Percentiles rank a stretch among this genome's conserved stretches.
phyloP scores from a whole-genome alignment of 2,888 invertebrate genomes.

The Leptinotarsa peninsularis region DNA sequence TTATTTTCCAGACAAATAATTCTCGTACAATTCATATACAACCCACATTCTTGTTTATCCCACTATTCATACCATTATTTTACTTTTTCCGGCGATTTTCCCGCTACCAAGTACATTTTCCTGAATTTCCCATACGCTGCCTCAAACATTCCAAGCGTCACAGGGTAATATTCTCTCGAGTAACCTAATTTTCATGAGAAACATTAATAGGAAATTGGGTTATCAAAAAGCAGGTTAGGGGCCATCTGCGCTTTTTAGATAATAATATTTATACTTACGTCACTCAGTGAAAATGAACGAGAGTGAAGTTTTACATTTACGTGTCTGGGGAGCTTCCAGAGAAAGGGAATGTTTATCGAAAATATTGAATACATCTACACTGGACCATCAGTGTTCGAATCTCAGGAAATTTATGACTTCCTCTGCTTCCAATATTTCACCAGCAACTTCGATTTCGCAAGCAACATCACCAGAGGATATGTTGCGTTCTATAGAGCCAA shows the following conservation, averaged over 20 bases:
- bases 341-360: not conserved
- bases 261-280: slow-evolving; percentile 38
- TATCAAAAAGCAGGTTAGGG: slow-evolving; percentile 41
- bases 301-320: slow-evolving; percentile 6
- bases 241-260: slow-evolving; percentile 46
- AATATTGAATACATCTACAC: not conserved
- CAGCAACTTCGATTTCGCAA: too few species aligned
- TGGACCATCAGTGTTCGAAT: not conserved
- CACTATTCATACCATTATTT: not conserved
- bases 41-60: not conserved
- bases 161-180: slow-evolving; percentile 37
- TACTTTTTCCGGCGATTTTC: not conserved
- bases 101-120: not conserved
- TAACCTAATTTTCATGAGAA: slow-evolving; percentile 44
- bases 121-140: slow-evolving; percentile 7
- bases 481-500: too few species aligned
- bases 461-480: too few species aligned
- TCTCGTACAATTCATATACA: not conserved
- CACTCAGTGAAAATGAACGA: slow-evolving; percentile 11
- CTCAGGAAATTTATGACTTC: not conserved
- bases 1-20: not conserved
- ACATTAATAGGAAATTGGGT: slow-evolving; percentile 43
- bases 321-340: not conserved
- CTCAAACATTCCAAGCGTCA: slow-evolving; percentile 22
- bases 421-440: too few species aligned